Evolutionary conservation across 1,140 invertebrate species (phyloP).

Genomic region (Magallana gigas): DNA sequence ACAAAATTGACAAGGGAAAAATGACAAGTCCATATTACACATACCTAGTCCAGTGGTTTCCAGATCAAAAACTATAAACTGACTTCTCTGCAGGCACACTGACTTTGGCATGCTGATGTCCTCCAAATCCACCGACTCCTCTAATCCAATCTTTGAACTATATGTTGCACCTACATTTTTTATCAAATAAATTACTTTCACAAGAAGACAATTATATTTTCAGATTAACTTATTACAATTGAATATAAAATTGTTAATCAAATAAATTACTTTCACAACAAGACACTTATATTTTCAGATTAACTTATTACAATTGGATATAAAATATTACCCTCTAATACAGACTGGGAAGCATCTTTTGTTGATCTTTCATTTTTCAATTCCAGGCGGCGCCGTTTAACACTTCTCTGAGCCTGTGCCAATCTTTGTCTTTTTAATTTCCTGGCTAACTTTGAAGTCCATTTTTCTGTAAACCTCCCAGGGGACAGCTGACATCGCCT

Average conservation of each 20-base stretch:
- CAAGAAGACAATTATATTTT: no score
- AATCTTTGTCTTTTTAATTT: background rate
- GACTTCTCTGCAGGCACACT: background rate
- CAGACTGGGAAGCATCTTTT: constrained; percentile 37
- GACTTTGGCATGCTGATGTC: background rate
- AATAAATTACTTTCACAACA: no score
- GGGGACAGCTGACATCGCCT: constrained; percentile 15
- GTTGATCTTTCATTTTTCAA: constrained; percentile 23
- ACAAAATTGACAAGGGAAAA: background rate
- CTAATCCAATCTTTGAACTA: constrained; percentile 18
- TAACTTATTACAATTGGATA: background rate
- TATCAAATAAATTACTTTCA: background rate
- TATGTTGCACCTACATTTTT: background rate
- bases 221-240: no score
- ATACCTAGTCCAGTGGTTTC: constrained; percentile 40
- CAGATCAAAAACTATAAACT: constrained; percentile 35
- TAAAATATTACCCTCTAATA: background rate
- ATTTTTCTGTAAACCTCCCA: constrained; percentile 14
- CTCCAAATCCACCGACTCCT: constrained; percentile 4
- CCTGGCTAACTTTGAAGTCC: background rate
- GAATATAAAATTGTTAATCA: no score
- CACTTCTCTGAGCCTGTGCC: background rate
- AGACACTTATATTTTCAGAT: background rate
- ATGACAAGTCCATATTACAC: background rate
- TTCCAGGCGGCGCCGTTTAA: constrained; percentile 15